These are phyloP conservation scores for Sebastolobus alascanus DNA, from an alignment of 2,797 vertebrate species.

Conservation along the genomic window DNA sequence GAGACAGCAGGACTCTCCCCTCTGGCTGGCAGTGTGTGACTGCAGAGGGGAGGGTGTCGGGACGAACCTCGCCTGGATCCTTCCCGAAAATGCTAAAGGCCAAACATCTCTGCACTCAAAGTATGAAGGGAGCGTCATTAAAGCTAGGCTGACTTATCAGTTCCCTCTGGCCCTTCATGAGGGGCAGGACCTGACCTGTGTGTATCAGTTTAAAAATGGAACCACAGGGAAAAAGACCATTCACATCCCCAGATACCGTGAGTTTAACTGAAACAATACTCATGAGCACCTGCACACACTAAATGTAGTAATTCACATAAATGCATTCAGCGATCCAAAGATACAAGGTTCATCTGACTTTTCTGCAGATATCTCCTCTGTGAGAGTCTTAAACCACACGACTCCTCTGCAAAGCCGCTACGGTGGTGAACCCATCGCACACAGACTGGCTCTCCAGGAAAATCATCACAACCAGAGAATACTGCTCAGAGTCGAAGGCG, in stretches of 20 bases:
- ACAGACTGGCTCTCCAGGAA: constrained; percentile 70
- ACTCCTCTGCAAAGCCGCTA: constrained; percentile 54
- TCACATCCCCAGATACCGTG: constrained; percentile 79
- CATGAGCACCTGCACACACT: not conserved
- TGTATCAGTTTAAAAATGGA: constrained; percentile 52
- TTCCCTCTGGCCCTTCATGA: constrained; percentile 78
- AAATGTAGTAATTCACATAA: not conserved
- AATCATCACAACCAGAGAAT: constrained; percentile 74
- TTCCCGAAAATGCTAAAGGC: constrained; percentile 63
- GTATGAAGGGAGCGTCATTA: constrained; percentile 48
- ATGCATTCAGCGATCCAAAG: not conserved
- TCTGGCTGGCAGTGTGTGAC: constrained; percentile 79
- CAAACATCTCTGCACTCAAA: constrained; percentile 41
- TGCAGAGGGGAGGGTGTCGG: constrained; percentile 57
- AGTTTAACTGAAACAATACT: constrained; percentile 45
- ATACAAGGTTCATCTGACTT: constrained; percentile 6
- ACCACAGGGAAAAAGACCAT: constrained; percentile 59
- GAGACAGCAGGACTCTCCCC: constrained; percentile 48
- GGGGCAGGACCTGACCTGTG: constrained; percentile 79
- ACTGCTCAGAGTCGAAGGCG: constrained; percentile 75
- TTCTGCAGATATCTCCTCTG: constrained; percentile 78
- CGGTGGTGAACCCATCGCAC: not conserved
- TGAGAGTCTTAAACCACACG: constrained; percentile 80
- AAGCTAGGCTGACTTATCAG: constrained; percentile 67
- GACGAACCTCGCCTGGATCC: constrained; percentile 76